These are phyloP conservation scores for Sacculina carcini DNA, from an alignment of 2,888 invertebrate species.

Conservation along the genomic window DNA sequence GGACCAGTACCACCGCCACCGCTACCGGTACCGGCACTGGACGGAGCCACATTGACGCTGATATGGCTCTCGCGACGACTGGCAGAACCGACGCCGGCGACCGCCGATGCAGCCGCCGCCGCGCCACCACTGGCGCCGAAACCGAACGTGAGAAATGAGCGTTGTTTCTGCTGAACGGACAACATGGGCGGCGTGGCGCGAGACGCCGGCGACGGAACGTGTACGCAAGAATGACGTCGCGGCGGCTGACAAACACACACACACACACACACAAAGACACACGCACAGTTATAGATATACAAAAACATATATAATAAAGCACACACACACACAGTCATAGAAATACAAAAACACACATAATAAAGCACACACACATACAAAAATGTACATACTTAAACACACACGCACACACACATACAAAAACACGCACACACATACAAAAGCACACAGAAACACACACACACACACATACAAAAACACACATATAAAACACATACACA, in stretches of 20 bases:
- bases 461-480: no score
- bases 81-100: conserved; percentile 20
- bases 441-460: no score
- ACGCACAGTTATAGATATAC: background rate
- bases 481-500: no score
- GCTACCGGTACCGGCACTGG: conserved; percentile 39
- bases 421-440: no score
- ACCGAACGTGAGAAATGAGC: conserved; percentile 92
- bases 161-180: conserved; percentile 93
- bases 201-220: no score
- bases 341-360: conserved; percentile 3
- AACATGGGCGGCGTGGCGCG: no score
- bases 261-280: conserved; percentile 14
- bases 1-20: conserved; percentile 91
- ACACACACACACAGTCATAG: conserved; percentile 9
- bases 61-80: conserved; percentile 67
- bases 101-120: conserved; percentile 28
- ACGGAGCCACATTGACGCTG: conserved; percentile 86
- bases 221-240: conserved; percentile 13
- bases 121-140: conserved; percentile 42
- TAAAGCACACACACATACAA: background rate
- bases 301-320: background rate
- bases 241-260: conserved; percentile 27
- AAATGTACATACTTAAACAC: no score
- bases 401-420: no score